phyloP scores from a whole-genome alignment of 2,888 invertebrate species.

The Polietes domitor region DNA sequence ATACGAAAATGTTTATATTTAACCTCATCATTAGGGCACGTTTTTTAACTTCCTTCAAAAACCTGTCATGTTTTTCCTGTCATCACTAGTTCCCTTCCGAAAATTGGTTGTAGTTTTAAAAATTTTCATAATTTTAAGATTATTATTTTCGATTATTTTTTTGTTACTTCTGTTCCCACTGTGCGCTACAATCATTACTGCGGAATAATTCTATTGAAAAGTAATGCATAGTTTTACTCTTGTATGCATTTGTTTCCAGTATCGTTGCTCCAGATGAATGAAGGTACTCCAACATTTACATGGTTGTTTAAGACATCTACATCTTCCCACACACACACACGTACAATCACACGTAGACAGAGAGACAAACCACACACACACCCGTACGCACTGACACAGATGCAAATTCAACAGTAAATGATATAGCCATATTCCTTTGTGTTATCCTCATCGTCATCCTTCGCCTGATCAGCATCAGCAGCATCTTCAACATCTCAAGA shows the following conservation, averaged over 20 bases:
- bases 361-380: slow-evolving; percentile 1
- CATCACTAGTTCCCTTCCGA: too few relatives aligned
- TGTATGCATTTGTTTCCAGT: neutral
- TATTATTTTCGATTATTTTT: too few relatives aligned
- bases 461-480: neutral
- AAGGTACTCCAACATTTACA: slow-evolving; percentile 59
- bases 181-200: neutral
- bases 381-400: neutral
- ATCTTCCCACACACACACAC: neutral
- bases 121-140: too few relatives aligned
- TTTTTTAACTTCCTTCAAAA: too few relatives aligned
- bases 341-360: neutral
- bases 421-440: slow-evolving; percentile 24
- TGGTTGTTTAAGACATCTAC: slow-evolving; percentile 54
- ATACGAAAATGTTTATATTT: too few relatives aligned
- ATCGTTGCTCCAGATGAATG: slow-evolving; percentile 47
- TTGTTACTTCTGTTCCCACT: too few relatives aligned
- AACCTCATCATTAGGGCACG: too few relatives aligned
- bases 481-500: slow-evolving; percentile 29
- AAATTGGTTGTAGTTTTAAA: too few relatives aligned
- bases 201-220: neutral
- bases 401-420: slow-evolving; percentile 17
- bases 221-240: slow-evolving; percentile 17
- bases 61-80: too few relatives aligned
- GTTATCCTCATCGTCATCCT: neutral